Base-by-base conservation (phyloP, 2,797 vertebrate genomes). In the Etheostoma nigrum region DNA sequence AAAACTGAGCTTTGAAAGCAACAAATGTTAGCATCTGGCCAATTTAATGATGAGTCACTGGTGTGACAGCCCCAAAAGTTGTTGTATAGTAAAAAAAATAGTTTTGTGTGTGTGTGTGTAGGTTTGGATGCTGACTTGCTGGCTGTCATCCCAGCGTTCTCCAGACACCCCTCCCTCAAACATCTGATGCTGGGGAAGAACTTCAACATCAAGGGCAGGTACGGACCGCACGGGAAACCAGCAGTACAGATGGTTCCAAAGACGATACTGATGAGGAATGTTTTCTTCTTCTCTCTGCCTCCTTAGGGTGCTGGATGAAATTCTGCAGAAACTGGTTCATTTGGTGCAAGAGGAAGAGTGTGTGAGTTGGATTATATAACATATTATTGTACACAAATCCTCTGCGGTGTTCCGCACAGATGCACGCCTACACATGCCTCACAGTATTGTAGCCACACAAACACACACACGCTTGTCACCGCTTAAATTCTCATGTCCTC, bases 171-270 rank as follows among this genome's bases (percentile, higher is more conserved):
- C 33, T 96, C 96, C 62, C 95, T 98, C 80, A 97, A 96, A 91
- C 95, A 97, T 89, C 94, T 98, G 79, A 95, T 96, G 88, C 87
- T 97, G 75, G 97, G 97, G 74, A 98, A 96, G 93, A 97, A 98
- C 93, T 97, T 98, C 93, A 97, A 95, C 80, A 95, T 97, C 93
- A 98, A 98, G 94, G 96, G 96, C 93, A 96, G 96, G 97, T 98
- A 92, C 1, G 76, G 68, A 74, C 21, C 59, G 10, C 12, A 4
- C 12, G 3, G 64, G 53, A 69, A 21, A 27, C 6, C 66, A 12
- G 57, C 61, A 3, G 67, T 47, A 15, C 87, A 89, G 86, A 84
- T 82, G 88, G 84, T 47, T 58, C 55, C 27, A 75, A 52, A 68
- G 69, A 76, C 21, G 79, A 71, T 67, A 51, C 85, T 59, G 58